phyloP scores from a whole-genome alignment of 2,113 vertebrate species.

The Eulemur macaco region DNA sequence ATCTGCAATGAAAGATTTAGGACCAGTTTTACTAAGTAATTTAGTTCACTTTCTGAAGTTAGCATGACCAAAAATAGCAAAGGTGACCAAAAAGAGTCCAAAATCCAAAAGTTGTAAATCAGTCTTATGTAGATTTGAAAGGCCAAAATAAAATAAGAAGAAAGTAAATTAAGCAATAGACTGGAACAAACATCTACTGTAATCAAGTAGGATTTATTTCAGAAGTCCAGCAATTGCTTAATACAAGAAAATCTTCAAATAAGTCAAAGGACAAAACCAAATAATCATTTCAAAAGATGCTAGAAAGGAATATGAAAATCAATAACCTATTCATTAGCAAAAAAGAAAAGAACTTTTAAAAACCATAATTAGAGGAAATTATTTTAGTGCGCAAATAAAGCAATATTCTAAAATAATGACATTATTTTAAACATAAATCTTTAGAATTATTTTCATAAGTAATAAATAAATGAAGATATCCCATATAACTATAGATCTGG shows the following conservation, averaged over 20 bases:
- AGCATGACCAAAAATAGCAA: constrained; percentile 15
- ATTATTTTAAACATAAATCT: not conserved
- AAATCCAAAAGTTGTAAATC: not conserved
- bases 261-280: not conserved
- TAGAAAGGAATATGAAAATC: not conserved
- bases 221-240: not conserved
- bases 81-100: not conserved
- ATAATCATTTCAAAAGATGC: not conserved
- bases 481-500: not conserved
- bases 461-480: not conserved
- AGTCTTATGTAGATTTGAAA: not conserved
- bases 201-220: not conserved
- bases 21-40: not conserved
- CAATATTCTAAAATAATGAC: not conserved
- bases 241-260: not conserved
- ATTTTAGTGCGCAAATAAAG: not conserved
- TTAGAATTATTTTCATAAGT: not conserved
- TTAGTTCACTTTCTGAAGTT: not conserved
- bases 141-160: not conserved
- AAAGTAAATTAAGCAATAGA: not conserved
- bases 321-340: not conserved
- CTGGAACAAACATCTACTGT: not conserved
- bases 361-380: not conserved
- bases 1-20: not conserved
- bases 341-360: not conserved